phyloP scores from a whole-genome alignment of 2,113 vertebrate genomes.

The Podarcis cretensis region DNA sequence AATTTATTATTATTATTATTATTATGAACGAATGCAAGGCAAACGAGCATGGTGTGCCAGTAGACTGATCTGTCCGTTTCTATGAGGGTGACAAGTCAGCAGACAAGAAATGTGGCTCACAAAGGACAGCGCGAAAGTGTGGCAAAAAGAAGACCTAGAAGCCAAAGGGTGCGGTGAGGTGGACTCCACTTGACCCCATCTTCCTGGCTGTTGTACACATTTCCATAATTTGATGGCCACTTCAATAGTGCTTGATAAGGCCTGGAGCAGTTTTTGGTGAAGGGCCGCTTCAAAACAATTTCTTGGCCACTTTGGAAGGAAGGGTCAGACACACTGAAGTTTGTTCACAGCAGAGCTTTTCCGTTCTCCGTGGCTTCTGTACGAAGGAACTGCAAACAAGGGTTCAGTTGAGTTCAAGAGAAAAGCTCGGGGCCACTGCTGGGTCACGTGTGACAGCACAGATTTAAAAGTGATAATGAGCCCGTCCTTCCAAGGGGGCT shows the following conservation, averaged over 20 bases:
- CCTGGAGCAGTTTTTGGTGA: background rate
- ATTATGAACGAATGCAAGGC: too few relatives aligned
- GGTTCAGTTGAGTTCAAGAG: conserved; percentile 59
- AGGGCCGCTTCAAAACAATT: background rate
- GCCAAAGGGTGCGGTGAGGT: too few relatives aligned
- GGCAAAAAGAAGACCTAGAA: too few relatives aligned
- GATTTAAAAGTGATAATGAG: conserved; percentile 55
- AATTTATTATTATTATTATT: too few relatives aligned
- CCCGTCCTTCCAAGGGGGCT: conserved; percentile 55
- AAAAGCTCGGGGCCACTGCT: conserved; percentile 56
- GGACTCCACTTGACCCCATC: too few relatives aligned
- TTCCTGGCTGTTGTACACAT: background rate
- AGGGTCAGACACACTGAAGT: background rate
- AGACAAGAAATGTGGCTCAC: too few relatives aligned
- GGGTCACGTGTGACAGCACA: conserved; percentile 13
- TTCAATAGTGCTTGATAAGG: background rate
- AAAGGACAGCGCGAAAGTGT: too few relatives aligned
- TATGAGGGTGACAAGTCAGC: too few relatives aligned
- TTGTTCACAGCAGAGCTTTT: background rate
- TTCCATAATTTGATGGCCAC: background rate
- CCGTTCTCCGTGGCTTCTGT: background rate
- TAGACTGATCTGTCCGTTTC: too few relatives aligned
- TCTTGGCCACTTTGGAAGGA: background rate
- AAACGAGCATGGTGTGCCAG: too few relatives aligned
- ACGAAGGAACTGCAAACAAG: conserved; percentile 61